Conservation (phyloP, 92 coral and sea anemone species). For the Zoanthus sociatus region DNA sequence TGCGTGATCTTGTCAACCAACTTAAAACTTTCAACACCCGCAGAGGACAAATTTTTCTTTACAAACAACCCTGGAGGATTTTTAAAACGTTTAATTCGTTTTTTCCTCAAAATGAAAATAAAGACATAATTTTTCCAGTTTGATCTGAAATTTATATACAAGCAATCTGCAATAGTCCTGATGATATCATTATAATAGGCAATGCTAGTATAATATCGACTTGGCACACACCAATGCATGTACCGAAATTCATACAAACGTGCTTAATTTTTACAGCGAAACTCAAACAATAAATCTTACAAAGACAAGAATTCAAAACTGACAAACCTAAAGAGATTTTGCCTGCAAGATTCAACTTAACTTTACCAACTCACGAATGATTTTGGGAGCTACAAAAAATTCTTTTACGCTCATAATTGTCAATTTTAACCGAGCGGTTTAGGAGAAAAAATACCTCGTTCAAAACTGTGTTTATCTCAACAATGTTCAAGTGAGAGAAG, state of each 20-base stretch:
- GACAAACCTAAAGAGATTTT: slow-evolving; percentile 47
- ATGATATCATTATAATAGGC: slow-evolving; percentile 76
- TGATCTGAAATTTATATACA: slow-evolving; percentile 77
- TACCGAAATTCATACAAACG: slow-evolving; percentile 79
- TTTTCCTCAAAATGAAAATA: slow-evolving; percentile 93
- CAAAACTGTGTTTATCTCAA: slow-evolving; percentile 46
- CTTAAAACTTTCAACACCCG: slow-evolving; percentile 47
- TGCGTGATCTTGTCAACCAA: slow-evolving; percentile 54
- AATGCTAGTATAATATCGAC: slow-evolving; percentile 71
- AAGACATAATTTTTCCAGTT: slow-evolving; percentile 75
- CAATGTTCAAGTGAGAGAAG: slow-evolving; percentile 47
- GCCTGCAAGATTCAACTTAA: slow-evolving; percentile 18
- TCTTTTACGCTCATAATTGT: slow-evolving; percentile 28
- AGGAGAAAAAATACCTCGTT: slow-evolving; percentile 36
- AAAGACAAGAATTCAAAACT: slow-evolving; percentile 66
- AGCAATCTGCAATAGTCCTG: slow-evolving; percentile 63
- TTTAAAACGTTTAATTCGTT: slow-evolving; percentile 89
- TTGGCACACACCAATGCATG: slow-evolving; percentile 67
- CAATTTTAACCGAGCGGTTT: slow-evolving; percentile 17
- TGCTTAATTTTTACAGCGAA: slow-evolving; percentile 77
- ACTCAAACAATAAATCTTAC: slow-evolving; percentile 69
- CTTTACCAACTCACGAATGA: slow-evolving; percentile 32
- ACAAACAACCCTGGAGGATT: slow-evolving; percentile 67
- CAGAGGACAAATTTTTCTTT: slow-evolving; percentile 47
- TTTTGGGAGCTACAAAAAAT: slow-evolving; percentile 41